Conservation (phyloP, 2,888 invertebrate genomes). For the Nycteola revayana region DNA sequence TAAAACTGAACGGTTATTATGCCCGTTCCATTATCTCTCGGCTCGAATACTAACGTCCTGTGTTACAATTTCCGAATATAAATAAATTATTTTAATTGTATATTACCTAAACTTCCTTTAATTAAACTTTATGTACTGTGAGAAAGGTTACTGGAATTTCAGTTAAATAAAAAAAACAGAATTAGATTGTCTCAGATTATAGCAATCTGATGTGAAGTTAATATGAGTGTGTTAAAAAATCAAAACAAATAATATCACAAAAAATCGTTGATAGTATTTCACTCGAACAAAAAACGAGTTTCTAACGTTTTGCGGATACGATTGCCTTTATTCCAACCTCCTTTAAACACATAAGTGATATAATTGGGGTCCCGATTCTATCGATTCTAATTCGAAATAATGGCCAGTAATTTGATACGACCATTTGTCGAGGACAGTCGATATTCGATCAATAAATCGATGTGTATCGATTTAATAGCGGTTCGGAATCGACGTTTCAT, state of each 20-base stretch:
- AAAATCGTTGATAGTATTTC: slow-evolving; percentile 34
- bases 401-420: slow-evolving; percentile 77
- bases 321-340: slow-evolving; percentile 71
- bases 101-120: slow-evolving; percentile 11
- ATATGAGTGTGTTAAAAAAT: no score
- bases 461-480: slow-evolving; percentile 77
- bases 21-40: slow-evolving; percentile 52
- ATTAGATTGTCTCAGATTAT: no score
- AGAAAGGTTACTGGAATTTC: no score
- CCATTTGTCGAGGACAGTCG: slow-evolving; percentile 80
- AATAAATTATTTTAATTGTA: slow-evolving; percentile 12
- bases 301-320: slow-evolving; percentile 63
- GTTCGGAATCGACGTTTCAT: slow-evolving; percentile 76
- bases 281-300: slow-evolving; percentile 31
- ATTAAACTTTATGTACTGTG: no score
- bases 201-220: no score
- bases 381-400: slow-evolving; percentile 81
- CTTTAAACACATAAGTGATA: slow-evolving; percentile 82
- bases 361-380: slow-evolving; percentile 79
- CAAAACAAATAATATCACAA: slow-evolving; percentile 44
- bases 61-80: slow-evolving; percentile 15
- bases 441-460: slow-evolving; percentile 81
- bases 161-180: no score
- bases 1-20: slow-evolving; percentile 64
- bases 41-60: slow-evolving; percentile 38